A percentile compares a stretch with the other conserved stretches of the same genome.
These are phyloP conservation scores for Drosophila conformis DNA, from an alignment of 2,888 invertebrate species.

Conservation along the genomic window DNA sequence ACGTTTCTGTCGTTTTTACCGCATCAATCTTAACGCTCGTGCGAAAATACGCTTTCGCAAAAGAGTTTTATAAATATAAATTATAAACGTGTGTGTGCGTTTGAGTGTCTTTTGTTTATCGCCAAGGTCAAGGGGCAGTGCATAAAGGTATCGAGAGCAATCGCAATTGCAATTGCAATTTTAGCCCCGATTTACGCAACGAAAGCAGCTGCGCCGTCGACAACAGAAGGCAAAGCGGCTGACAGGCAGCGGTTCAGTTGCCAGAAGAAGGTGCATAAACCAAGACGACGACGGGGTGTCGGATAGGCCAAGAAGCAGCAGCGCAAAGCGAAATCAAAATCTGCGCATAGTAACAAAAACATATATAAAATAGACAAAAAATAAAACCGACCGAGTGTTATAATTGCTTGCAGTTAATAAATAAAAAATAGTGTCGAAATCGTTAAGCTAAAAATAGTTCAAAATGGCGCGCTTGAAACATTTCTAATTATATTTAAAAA, in stretches of 20 bases:
- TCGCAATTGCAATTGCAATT: slow-evolving; percentile 22
- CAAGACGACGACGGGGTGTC: slow-evolving; percentile 26
- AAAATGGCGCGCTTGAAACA: slow-evolving; percentile 83
- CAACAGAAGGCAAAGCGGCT: slow-evolving; percentile 52
- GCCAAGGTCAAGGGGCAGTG: slow-evolving; percentile 3
- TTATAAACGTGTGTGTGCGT: slow-evolving; percentile 13
- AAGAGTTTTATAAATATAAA: slow-evolving; percentile 37
- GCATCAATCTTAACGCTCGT: slow-evolving; percentile 45
- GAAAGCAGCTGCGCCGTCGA: slow-evolving; percentile 56
- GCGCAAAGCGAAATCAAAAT: slow-evolving; percentile 53
- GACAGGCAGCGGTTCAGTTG: slow-evolving; percentile 23
- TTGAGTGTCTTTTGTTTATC: background rate
- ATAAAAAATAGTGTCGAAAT: slow-evolving; percentile 33
- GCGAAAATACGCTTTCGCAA: slow-evolving; percentile 38
- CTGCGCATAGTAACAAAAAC: slow-evolving; percentile 53
- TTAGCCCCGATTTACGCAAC: slow-evolving; percentile 63
- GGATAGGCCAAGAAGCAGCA: slow-evolving; percentile 39
- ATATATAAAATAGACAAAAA: slow-evolving; percentile 31
- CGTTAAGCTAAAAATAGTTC: slow-evolving; percentile 55
- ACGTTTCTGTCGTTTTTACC: slow-evolving; percentile 51
- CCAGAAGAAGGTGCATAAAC: slow-evolving; percentile 39
- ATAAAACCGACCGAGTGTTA: slow-evolving; percentile 28
- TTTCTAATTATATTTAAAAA: slow-evolving; percentile 56
- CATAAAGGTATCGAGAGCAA: slow-evolving; percentile 13
- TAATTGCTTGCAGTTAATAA: slow-evolving; percentile 47